Evolutionary conservation across 30 jellyfish, hydroid and myxozoan genomes (phyloP).

Genomic region (Chrysaora quinquecirrha): DNA sequence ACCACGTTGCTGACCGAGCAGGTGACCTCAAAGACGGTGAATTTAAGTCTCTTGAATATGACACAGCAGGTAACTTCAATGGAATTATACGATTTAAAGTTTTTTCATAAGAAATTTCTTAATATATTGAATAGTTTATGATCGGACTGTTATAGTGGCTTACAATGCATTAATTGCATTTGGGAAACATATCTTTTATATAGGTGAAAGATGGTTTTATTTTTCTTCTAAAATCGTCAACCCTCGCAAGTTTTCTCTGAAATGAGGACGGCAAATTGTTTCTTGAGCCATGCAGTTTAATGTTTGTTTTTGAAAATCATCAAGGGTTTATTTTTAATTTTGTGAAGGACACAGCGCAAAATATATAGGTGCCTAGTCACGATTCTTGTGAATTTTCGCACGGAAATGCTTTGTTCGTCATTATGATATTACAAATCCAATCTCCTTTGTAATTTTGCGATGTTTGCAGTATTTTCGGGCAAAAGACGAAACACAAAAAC

Average conservation of each 20-base stretch:
- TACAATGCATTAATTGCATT: background rate
- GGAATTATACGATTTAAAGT: slow-evolving; percentile 60
- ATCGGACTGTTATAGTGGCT: slow-evolving; percentile 55
- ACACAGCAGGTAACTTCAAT: slow-evolving; percentile 62
- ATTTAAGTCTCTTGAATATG: slow-evolving; percentile 44
- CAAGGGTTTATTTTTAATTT: too few species aligned
- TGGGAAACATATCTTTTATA: too few species aligned
- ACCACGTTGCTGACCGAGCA: slow-evolving; percentile 68
- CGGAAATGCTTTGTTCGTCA: background rate
- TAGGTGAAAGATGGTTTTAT: too few species aligned
- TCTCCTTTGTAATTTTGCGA: background rate
- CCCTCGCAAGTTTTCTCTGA: too few species aligned
- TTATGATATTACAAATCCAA: background rate
- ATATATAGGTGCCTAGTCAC: too few species aligned
- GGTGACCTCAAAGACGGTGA: background rate
- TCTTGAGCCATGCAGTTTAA: too few species aligned
- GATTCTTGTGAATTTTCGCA: background rate
- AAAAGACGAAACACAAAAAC: background rate
- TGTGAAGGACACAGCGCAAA: too few species aligned
- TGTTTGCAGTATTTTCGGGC: too few species aligned
- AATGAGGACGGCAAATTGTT: too few species aligned
- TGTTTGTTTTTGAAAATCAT: too few species aligned
- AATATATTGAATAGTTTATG: slow-evolving; percentile 53
- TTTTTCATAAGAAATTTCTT: slow-evolving; percentile 64
- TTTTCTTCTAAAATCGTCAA: too few species aligned